Evolutionary conservation across 2,888 invertebrate genomes (phyloP), one percentile per base, ranked within the genome.

Genomic region (Hybos culiciformis): DNA sequence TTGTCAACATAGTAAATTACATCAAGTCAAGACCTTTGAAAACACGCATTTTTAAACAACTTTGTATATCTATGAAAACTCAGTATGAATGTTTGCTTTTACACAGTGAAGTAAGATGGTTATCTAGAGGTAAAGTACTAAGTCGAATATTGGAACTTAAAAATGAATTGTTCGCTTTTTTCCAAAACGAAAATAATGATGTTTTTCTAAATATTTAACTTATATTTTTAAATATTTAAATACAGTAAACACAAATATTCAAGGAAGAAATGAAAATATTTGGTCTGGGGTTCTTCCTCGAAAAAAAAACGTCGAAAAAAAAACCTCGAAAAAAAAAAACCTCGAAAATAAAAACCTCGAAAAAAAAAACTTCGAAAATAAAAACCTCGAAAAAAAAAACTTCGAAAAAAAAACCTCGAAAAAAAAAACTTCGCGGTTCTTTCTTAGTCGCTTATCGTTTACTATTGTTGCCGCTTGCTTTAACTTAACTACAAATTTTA

Each of bases 211-310:
- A 33, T 33, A 33, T 33, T 33, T 39, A 29, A 18, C 29, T 19
- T 26, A 39, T 39, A 39, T 39, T 29, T 39, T 39, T 39, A 29
- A 39, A 39, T 29, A 39, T 19, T 39, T 39, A 29, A 29, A 39
- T 26, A n/a, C 39, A 19, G 26, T 39, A 9, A 39, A 39, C 31
- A 29, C 26, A 39, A 26, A 31, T 39, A 29, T 39, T 24, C 39
- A 39, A 29, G 39, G 39, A n/a, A 39, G 19, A 39, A 29, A 26
- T 24, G 15, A 38, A 38, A 38, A 38, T 26, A 38, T 38, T 38
- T 26, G n/a, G n/a, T n/a, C n/a, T n/a, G n/a, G n/a, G n/a, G n/a
- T n/a, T n/a, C n/a, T n/a, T n/a, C n/a, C n/a, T n/a, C n/a, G n/a
- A n/a, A n/a, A n/a, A n/a, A n/a, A n/a, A n/a, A n/a, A n/a, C n/a